Base-by-base conservation (phyloP, 2,113 vertebrate genomes). In the Lophotis ruficrista region DNA sequence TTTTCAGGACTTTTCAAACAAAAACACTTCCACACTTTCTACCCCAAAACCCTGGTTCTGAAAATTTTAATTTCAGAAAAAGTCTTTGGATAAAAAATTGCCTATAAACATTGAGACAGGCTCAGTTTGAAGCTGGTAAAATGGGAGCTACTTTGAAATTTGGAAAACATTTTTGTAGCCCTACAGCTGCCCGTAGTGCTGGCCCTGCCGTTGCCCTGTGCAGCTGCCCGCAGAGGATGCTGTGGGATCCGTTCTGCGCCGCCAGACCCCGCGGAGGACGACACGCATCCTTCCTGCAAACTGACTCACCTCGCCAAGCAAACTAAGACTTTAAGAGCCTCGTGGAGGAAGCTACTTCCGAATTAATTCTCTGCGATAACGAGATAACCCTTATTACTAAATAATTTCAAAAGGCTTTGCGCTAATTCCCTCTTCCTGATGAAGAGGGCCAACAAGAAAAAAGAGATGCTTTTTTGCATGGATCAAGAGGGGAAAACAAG, bases 231-330 rank as follows among this genome's bases (percentile, higher is more conserved):
- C 65, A 25, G 47, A 68, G 5, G 77, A 28, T 48, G 73, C 43
- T 68, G 60, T 1, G 0, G n/a, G 69, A 33, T 20, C 31, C 45
- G 10, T 48, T 14, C 43, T 45, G 21, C 0, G 2, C 23, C 19
- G n/a, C n/a, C 41, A 51, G 47, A 38, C 18, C 60, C 25, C 30
- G 4, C 23, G 20, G 31, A 35, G 22, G 37, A 79, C 31, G 35
- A 7, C 50, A 58, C 15, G 6, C 54, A 16, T 69, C 87, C 77
- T 62, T 37, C 82, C 87, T 64, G 60, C 25, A 25, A 6, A 33
- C 31, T 73, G 86, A 62, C 53, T 86, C 93, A 82, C 76, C 76
- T 86, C 3, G 1, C n/a, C 53, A 33, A 37, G 37, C 16, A 30
- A 68, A 25, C 24, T 16, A 43, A 48, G 30, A 47, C 23, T 9